These are phyloP conservation scores for Apis laboriosa DNA, from an alignment of 1,140 invertebrate genomes.

Conservation along the genomic window DNA sequence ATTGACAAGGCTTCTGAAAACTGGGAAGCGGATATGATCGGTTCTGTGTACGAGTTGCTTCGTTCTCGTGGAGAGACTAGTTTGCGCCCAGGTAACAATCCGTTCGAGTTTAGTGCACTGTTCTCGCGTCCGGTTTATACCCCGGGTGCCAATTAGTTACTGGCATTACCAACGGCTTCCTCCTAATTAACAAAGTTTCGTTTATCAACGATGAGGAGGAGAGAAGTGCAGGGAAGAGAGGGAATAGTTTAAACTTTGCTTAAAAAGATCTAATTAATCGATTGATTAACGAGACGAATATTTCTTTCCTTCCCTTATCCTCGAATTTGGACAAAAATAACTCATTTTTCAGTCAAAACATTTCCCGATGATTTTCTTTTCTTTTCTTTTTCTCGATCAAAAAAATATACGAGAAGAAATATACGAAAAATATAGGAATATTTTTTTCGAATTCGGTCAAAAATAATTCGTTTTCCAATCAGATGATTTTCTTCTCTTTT, in stretches of 20 bases:
- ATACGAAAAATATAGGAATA: no score
- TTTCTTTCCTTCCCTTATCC: no score
- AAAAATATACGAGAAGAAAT: no score
- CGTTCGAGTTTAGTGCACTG: constrained; percentile 63
- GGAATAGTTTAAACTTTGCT: constrained; percentile 17
- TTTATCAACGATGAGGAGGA: constrained; percentile 71
- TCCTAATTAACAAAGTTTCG: constrained; percentile 77
- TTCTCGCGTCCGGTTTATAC: constrained; percentile 65
- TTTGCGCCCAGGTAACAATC: constrained; percentile 58
- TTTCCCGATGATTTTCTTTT: no score
- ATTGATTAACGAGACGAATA: constrained; percentile 49
- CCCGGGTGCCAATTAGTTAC: constrained; percentile 75
- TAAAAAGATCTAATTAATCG: constrained; percentile 64
- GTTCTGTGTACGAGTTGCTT: constrained; percentile 21
- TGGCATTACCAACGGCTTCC: constrained; percentile 73
- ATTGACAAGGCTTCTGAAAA: constrained; percentile 38
- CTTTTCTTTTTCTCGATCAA: no score
- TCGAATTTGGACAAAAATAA: no score
- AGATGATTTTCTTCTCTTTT: no score
- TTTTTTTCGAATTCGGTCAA: no score
- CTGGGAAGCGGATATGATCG: constrained; percentile 34
- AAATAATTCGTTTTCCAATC: no score
- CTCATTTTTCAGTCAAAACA: no score
- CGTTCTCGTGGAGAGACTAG: constrained; percentile 10
- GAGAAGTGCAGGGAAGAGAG: constrained; percentile 35